Conservation (phyloP, 2,797 vertebrate genomes). For the Martes flavigula region DNA sequence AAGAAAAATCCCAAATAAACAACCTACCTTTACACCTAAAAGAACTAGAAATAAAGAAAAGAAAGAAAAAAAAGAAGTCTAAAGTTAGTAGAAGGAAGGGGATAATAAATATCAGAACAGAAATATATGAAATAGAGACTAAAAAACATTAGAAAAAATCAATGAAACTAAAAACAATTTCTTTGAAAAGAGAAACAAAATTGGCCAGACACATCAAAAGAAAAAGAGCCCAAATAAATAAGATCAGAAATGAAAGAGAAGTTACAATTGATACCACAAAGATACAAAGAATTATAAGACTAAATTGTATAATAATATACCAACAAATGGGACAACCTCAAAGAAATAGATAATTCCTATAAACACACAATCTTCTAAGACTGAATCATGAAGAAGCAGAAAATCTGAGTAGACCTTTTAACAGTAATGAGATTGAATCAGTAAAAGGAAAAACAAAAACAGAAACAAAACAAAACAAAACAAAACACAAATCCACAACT, state of each 20-base stretch:
- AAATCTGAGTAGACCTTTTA: neutral
- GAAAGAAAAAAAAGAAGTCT: neutral
- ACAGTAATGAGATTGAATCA: neutral
- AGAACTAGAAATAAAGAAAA: neutral
- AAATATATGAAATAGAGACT: neutral
- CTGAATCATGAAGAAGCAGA: neutral
- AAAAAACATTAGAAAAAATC: neutral
- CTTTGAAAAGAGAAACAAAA: neutral
- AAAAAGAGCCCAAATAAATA: neutral
- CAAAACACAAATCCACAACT: neutral
- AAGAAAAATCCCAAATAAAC: neutral
- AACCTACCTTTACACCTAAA: neutral
- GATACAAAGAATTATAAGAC: neutral
- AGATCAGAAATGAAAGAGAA: neutral
- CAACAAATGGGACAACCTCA: neutral
- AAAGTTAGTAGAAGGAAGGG: neutral
- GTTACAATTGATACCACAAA: neutral
- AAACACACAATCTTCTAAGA: neutral
- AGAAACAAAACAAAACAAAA: neutral
- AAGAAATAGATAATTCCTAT: neutral
- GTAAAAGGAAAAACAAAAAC: neutral
- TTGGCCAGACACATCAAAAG: neutral
- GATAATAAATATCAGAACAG: neutral
- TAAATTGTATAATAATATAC: neutral
- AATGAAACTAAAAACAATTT: neutral